phyloP scores from a whole-genome alignment of 1,140 invertebrate species.

The Sycobia sp. region DNA sequence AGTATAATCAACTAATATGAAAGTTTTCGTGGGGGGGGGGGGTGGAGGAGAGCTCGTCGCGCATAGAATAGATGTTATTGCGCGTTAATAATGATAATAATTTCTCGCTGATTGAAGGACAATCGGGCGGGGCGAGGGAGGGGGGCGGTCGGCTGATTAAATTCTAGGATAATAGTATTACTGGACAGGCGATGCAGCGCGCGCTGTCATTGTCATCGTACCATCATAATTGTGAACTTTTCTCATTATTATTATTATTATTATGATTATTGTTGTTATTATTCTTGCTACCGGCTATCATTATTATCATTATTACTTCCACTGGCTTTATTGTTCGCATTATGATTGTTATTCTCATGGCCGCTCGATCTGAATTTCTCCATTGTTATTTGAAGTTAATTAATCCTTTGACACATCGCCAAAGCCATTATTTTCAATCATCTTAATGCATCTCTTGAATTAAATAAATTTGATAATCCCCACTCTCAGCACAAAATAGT shows the following conservation, averaged over 20 bases:
- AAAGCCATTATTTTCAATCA: conserved; percentile 19
- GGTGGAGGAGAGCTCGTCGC: too few relatives aligned
- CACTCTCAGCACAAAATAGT: too few relatives aligned
- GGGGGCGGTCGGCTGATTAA: conserved; percentile 31
- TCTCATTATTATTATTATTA: conserved; percentile 8
- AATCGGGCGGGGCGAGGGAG: too few relatives aligned
- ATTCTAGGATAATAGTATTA: conserved; percentile 31
- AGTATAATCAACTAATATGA: too few relatives aligned
- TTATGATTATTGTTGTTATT: conserved; percentile 10
- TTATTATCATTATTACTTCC: neutral
- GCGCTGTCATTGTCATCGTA: conserved; percentile 6
- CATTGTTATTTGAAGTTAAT: conserved; percentile 23
- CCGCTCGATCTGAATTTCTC: conserved; percentile 20
- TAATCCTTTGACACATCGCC: conserved; percentile 17
- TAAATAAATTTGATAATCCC: too few relatives aligned
- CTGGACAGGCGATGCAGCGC: neutral
- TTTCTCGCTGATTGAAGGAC: conserved; percentile 27
- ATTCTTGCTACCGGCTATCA: neutral
- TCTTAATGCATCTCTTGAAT: conserved; percentile 9
- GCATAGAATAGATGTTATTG: conserved; percentile 22
- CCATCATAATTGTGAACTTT: conserved; percentile 23
- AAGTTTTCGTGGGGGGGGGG: too few relatives aligned
- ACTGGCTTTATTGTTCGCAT: conserved; percentile 15
- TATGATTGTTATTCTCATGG: conserved; percentile 20
- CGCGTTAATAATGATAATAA: conserved; percentile 23